Base-by-base conservation (phyloP, 2,113 vertebrate species). In the Lophochroa leadbeateri region DNA sequence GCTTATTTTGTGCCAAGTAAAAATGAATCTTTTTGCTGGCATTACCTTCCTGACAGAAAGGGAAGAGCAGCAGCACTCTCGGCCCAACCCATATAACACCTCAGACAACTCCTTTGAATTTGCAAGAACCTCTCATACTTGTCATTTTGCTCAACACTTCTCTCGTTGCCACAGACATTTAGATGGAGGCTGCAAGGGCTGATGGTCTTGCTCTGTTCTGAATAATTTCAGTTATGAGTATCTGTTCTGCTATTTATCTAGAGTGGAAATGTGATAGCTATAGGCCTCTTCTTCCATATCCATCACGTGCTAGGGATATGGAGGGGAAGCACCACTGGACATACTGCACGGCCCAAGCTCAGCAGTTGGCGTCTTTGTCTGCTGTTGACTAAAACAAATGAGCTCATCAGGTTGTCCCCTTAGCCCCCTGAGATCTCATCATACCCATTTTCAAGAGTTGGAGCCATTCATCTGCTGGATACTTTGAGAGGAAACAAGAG, bases 391-490 rank as follows among this genome's bases (percentile, higher is more conserved):
- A 67, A 86, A 83, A 82, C 44, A 50, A 86, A 92, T 65, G 79
- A 94, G 80, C 90, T 80, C 50, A 13, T 76, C 88, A 50, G 27
- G 63, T 11, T 33, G 58, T 55, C 9, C 68, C 79, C 82, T 68
- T 55, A 77, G 61, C 27, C 71, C 92, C 92, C 93, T 7, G 5
- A 44, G 63, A 63, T 25, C 86, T 93, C 92, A 80, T 81, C 84
- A 83, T 14, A 72, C 80, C 87, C 77, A 13, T 82, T 86, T 82
- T 81, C 49, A 71, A 41, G 43, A 88, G 74, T 12, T 77, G 90
- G 82, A 86, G 61, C 70, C 96, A 44, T 78, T 93, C 81, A 95
- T 92, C 94, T 93, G 90, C 91, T 81, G 68, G 81, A 83, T 82
- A 43, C 80, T 70, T 39, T 9, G 63, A 65, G 83, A 90, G 92